These are phyloP conservation scores for Phalacrocorax brasilianus DNA, from an alignment of 2,113 vertebrate genomes.

Conservation along the genomic window DNA sequence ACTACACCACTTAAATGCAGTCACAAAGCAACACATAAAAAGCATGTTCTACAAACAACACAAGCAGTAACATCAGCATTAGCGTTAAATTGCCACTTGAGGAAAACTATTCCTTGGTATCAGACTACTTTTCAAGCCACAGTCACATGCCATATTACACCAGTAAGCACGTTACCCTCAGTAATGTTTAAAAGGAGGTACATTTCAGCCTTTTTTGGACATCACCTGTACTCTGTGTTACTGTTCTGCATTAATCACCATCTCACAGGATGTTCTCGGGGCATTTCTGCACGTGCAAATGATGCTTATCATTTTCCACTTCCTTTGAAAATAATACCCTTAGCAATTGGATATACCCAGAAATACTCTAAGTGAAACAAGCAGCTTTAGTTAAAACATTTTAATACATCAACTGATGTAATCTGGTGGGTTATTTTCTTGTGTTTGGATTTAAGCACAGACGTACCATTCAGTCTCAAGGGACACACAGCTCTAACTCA, in stretches of 20 bases:
- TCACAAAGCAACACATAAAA: not conserved
- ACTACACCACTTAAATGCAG: not conserved
- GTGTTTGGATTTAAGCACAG: not conserved
- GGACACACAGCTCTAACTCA: not conserved
- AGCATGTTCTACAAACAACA: not conserved
- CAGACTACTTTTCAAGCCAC: not conserved
- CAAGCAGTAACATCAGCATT: accelerated
- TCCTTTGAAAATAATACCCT: not conserved
- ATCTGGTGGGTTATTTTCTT: not conserved
- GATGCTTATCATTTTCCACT: not conserved
- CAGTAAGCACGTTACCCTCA: not conserved
- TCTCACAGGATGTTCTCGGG: not conserved
- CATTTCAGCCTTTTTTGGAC: not conserved
- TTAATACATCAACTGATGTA: not conserved
- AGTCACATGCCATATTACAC: not conserved
- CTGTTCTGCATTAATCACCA: not conserved
- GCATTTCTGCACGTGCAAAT: not conserved
- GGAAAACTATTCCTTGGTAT: not conserved
- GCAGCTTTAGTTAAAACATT: not conserved
- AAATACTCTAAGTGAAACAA: not conserved
- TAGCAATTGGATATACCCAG: not conserved
- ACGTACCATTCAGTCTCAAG: not conserved
- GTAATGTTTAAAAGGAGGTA: not conserved
- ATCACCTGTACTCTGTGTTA: not conserved
- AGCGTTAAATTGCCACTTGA: not conserved